Percentiles rank a stretch among this genome's conserved stretches.
phyloP scores from a whole-genome alignment of 2,113 vertebrate species.

The Stigmatopora nigra region DNA sequence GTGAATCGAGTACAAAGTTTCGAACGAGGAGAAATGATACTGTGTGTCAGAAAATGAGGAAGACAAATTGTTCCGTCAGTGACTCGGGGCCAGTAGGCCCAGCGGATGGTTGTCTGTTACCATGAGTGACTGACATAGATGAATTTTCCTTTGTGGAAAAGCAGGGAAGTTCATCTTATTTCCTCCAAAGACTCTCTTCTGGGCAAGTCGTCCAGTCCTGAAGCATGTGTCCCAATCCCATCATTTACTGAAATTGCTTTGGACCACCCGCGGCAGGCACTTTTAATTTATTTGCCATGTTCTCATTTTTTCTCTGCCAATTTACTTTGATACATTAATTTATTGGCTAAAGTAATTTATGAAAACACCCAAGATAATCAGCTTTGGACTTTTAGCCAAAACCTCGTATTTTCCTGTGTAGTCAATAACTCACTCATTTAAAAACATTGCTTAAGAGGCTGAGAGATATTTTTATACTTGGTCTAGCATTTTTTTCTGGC shows the following conservation, averaged over 20 bases:
- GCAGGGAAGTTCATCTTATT: conserved; percentile 27
- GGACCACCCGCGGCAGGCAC: background rate
- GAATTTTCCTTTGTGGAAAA: conserved; percentile 33
- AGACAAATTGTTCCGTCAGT: conserved; percentile 29
- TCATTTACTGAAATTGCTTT: conserved; percentile 8
- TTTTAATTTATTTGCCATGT: background rate
- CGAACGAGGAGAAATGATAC: conserved; percentile 7
- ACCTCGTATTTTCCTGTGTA: conserved; percentile 21
- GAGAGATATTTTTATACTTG: conserved; percentile 27
- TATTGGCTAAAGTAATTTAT: conserved; percentile 6
- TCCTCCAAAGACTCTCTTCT: conserved; percentile 9
- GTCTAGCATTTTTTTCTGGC: conserved; percentile 48
- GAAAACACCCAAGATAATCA: conserved; percentile 14
- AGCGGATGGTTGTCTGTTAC: conserved; percentile 45
- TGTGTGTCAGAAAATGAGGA: conserved; percentile 18
- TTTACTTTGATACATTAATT: background rate
- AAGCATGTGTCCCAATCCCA: conserved; percentile 9
- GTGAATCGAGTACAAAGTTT: background rate
- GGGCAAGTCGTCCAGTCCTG: conserved; percentile 16
- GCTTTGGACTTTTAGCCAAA: conserved; percentile 14
- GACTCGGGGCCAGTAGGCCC: conserved; percentile 38
- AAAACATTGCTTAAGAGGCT: conserved; percentile 60
- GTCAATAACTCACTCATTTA: conserved; percentile 59
- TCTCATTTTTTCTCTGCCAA: background rate
- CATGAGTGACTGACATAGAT: conserved; percentile 30